Base-by-base conservation (phyloP, 2,888 invertebrate species). In the Coelopa pilipes region DNA sequence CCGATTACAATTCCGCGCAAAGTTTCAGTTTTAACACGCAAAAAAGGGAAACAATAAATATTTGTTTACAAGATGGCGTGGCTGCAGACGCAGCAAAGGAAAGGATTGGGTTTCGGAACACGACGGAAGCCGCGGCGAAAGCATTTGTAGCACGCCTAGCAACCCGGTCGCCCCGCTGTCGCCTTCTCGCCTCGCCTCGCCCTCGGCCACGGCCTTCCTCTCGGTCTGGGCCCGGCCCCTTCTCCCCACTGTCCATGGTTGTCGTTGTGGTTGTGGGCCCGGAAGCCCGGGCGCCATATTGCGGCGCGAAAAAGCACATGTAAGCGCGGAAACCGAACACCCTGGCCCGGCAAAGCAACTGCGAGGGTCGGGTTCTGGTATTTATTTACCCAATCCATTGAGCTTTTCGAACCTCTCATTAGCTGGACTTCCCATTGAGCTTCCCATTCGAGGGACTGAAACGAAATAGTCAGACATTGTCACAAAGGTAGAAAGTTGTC, bases 31-130 rank as follows among this genome's bases (percentile, higher is more conserved):
- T 78, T 79, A 76, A 76, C 68, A 53, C 73, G 75, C 47, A 63
- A 49, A 76, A 74, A 68, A 73, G 70, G 63, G 70, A 69, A 55
- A 74, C 76, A 78, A 76, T 76, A 78, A 79, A 79, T 80, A 79
- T 79, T 79, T 78, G 78, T 79, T 80, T 78, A 78, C 71, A 71
- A 77, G 75, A 78, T 77, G 76, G 76, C 73, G 73, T 76, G 75
- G 73, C 73, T 77, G 77, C 78, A 78, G 78, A 76, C 75, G 75
- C 78, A 79, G 78, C 79, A 78, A 76, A 53, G 49, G 19, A 71
- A 71, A 71, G 53, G 63, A 71, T 71, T 71, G 71, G 17, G 21
- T 71, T 71, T 65, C 71, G 17, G n/a, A 21, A 53, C 19, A 34
- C 53, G 24, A 53, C 53, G 15, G 24, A 49, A 63, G 50, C 17